Evolutionary conservation across 2,797 vertebrate species (phyloP).

Genomic region (Tokudaia tokunoshimensis): DNA sequence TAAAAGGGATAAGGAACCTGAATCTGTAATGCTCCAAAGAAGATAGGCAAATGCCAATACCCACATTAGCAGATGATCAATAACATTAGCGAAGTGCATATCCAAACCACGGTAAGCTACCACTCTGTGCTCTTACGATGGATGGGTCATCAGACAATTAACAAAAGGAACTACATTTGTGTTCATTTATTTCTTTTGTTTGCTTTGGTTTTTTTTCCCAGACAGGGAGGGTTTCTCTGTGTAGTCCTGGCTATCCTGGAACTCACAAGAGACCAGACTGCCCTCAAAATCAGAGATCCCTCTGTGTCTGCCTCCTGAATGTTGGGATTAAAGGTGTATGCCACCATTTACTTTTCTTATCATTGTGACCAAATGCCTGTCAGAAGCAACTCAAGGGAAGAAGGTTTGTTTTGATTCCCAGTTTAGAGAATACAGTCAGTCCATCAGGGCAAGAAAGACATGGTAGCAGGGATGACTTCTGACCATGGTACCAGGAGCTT

Average conservation of each 20-base stretch:
- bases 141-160: neutral
- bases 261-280: neutral
- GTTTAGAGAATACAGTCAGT: neutral
- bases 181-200: neutral
- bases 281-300: neutral
- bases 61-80: conserved; percentile 10
- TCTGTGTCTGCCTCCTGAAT: neutral
- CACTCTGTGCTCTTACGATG: neutral
- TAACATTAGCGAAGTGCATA: neutral
- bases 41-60: conserved; percentile 5
- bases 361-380: neutral
- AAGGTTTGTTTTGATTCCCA: neutral
- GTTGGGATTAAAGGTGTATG: neutral
- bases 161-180: neutral
- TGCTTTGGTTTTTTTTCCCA: neutral
- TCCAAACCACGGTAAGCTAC: neutral
- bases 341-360: neutral
- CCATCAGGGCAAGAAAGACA: neutral
- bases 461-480: neutral
- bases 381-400: neutral
- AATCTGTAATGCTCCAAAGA: conserved; percentile 1
- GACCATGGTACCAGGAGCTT: neutral
- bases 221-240: neutral
- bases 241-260: neutral
- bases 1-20: neutral